Evolutionary conservation across 2,888 invertebrate species (phyloP), one percentile per base, ranked within the genome.

Genomic region (Cheilosia urbana): DNA sequence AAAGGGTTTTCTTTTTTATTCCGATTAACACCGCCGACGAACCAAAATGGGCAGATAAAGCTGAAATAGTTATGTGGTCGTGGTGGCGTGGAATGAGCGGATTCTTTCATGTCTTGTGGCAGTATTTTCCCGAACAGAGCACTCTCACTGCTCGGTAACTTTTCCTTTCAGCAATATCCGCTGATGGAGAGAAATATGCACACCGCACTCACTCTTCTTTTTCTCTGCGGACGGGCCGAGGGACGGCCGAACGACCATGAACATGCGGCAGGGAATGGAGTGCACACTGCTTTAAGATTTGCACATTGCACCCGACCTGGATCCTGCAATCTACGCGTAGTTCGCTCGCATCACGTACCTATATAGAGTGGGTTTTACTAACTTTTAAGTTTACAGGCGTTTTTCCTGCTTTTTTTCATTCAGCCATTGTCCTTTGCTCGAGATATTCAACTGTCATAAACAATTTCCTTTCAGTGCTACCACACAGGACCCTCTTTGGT

Each of bases 101-200:
- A 84, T 53, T 80, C 40, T 49, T 81, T 77, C 81, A 77, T 81
- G 85, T 77, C 62, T 30, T 53, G 55, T 11, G 76, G 85, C 85
- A 71, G 63, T 85, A 76, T 85, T 71, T 79, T 65, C 58, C 19
- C 34, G 13, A 65, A 53, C 27, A 21, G 51, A 72, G 72, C 72
- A 85, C 85, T 85, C 85, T 85, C 84, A 85, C 81, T 85, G 60
- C 66, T 76, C 76, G 68, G 62, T 75, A 77, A 81, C 85, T 85
- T 85, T 85, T 81, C 71, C 81, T 85, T 85, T 85, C 85, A 85
- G 81, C 85, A 72, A 81, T 85, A 81, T 85, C 85, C 85, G 84
- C 49, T 81, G 76, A 66, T 76, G 85, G 58, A 77, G 72, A 72
- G 85, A 68, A 81, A 77, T 80, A 53, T 71, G 55, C 55, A 68